Conservation (phyloP, 2,113 vertebrate genomes). For the Chionomys nivalis region DNA sequence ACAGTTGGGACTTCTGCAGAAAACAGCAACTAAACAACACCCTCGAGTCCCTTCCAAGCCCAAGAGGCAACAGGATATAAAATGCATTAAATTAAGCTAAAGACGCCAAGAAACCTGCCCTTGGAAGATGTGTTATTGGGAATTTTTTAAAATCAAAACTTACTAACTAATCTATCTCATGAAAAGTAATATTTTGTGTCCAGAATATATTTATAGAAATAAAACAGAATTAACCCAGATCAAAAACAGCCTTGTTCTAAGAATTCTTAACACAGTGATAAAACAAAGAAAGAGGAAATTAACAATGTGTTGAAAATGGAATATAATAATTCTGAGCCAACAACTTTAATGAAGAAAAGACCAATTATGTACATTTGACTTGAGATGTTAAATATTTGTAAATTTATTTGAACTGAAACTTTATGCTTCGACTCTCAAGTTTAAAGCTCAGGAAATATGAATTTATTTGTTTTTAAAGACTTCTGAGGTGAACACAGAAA, state of each 20-base stretch:
- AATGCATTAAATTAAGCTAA: not conserved
- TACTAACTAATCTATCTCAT: not conserved
- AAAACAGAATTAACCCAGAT: constrained; percentile 55
- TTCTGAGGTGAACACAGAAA: constrained; percentile 25
- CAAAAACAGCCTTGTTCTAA: not conserved
- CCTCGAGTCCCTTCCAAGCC: not conserved
- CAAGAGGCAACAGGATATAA: not conserved
- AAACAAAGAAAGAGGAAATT: constrained; percentile 43
- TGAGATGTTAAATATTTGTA: constrained; percentile 39
- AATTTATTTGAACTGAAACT: not conserved
- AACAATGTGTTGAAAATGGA: constrained; percentile 34
- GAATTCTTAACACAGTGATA: not conserved
- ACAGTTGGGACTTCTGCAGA: constrained; percentile 69
- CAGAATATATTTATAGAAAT: constrained; percentile 56
- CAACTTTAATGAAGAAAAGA: not conserved
- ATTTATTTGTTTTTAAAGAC: constrained; percentile 3
- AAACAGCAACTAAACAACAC: constrained; percentile 65
- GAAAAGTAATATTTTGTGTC: constrained; percentile 39
- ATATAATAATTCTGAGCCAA: not conserved
- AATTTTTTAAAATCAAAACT: constrained; percentile 34
- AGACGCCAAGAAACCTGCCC: constrained; percentile 4
- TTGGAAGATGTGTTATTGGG: not conserved
- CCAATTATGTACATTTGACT: not conserved
- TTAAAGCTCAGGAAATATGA: not conserved
- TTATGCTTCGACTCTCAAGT: constrained; percentile 33